Evolutionary conservation across 1,140 invertebrate genomes (phyloP).

Genomic region (Phymorhynchus buccinoides): DNA sequence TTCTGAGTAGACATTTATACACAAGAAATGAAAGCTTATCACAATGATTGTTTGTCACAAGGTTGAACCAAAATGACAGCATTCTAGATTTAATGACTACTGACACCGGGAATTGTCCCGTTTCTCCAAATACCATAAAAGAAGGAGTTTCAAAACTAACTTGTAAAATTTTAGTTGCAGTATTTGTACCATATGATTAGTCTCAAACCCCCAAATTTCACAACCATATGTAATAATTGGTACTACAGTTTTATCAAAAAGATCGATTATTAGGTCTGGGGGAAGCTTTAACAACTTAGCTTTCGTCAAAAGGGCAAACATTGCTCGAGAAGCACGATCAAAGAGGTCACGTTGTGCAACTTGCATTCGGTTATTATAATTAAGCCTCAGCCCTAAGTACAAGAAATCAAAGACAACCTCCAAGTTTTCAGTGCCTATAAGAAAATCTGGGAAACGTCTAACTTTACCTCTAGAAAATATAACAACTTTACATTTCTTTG

Average conservation of each 20-base stretch:
- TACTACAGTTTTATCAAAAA: conserved; percentile 13
- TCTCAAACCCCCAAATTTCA: background rate
- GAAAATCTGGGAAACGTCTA: background rate
- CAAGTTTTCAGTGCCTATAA: background rate
- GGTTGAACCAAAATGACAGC: background rate
- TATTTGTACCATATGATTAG: background rate
- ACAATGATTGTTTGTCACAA: background rate
- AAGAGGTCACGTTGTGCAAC: background rate
- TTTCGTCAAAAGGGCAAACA: background rate
- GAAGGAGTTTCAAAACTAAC: too few species aligned
- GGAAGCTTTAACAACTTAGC: background rate
- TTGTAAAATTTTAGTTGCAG: conserved; percentile 27
- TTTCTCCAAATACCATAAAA: too few species aligned
- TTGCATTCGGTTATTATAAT: background rate
- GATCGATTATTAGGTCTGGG: background rate
- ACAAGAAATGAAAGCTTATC: conserved; percentile 8
- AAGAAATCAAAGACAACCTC: background rate
- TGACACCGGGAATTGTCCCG: background rate
- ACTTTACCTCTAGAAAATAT: conserved; percentile 20
- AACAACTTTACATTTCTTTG: conserved; percentile 2
- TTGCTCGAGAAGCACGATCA: background rate
- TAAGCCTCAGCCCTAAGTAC: background rate
- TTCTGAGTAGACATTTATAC: background rate
- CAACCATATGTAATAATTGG: background rate
- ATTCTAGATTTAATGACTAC: conserved; percentile 2